Conservation (phyloP, 2,888 invertebrate genomes). For the Pilophorus perplexus region DNA sequence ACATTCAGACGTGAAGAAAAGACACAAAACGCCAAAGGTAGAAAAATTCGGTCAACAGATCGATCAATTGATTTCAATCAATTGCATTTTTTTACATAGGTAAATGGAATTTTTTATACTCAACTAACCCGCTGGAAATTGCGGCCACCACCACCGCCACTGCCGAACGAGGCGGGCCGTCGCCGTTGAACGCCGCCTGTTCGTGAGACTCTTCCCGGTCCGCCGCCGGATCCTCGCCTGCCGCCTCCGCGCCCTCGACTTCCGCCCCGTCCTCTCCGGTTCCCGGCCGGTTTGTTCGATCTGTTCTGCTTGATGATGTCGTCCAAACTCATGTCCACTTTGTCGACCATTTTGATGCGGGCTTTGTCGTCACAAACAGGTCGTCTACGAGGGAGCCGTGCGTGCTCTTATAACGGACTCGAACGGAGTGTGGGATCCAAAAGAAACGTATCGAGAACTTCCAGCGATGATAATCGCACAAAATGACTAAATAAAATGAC, state of each 20-base stretch:
- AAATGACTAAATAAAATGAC: background rate
- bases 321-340: constrained; percentile 95
- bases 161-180: constrained; percentile 54
- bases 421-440: background rate
- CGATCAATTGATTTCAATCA: too few relatives aligned
- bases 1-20: too few relatives aligned
- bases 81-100: too few relatives aligned
- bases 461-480: background rate
- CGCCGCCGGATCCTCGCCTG: constrained; percentile 54
- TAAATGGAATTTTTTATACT: too few relatives aligned
- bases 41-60: too few relatives aligned
- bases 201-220: constrained; percentile 55
- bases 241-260: constrained; percentile 54
- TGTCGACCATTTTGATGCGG: constrained; percentile 79
- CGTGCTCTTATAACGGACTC: background rate
- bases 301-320: constrained; percentile 90
- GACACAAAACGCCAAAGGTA: too few relatives aligned
- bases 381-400: too few relatives aligned
- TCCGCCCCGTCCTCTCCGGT: constrained; percentile 56
- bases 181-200: constrained; percentile 54
- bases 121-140: constrained; percentile 66
- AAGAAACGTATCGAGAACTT: too few relatives aligned
- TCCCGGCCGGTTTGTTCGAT: constrained; percentile 56
- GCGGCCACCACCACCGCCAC: too few relatives aligned
- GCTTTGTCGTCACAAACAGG: too few relatives aligned